Evolutionary conservation across 2,113 vertebrate species (phyloP).

Genomic region (cat (Felis catus)): F.catus_Fca126_mat1.0 CM031421.1:95721501-95722000

Average conservation of each 20-base stretch:
- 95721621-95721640: neutral
- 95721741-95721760: neutral
- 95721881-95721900: neutral
- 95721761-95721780: slow-evolving; percentile 27
- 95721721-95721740: neutral
- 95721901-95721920: slow-evolving; percentile 40
- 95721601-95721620: slow-evolving; percentile 29
- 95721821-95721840: neutral
- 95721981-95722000: slow-evolving; percentile 5
- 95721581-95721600: neutral
- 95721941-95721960: neutral
- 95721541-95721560: neutral
- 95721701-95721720: neutral
- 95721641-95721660: slow-evolving; percentile 12
- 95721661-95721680: neutral
- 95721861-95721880: slow-evolving; percentile 9
- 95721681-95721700: neutral
- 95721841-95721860: slow-evolving; percentile 10
- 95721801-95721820: neutral
- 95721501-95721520: neutral
- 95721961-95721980: slow-evolving; percentile 28
- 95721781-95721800: neutral
- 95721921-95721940: slow-evolving; percentile 46
- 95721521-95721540: neutral
- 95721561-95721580: neutral